phyloP scores from a whole-genome alignment of 2,888 invertebrate species.

The Marronus borbonicus region DNA sequence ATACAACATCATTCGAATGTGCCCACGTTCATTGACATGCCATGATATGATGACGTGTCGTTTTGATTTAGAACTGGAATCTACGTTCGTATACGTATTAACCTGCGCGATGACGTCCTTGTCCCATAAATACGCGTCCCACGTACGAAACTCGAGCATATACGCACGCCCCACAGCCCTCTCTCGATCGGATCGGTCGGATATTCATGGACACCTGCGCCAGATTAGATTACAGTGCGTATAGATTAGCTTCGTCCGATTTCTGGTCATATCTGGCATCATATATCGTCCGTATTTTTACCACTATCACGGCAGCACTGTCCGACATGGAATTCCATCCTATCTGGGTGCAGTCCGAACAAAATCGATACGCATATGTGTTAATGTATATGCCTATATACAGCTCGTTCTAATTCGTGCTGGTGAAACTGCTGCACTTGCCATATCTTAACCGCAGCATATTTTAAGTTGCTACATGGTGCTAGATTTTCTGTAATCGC shows the following conservation, averaged over 20 bases:
- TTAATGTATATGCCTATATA: not conserved
- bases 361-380: constrained; percentile 36
- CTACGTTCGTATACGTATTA: constrained; percentile 21
- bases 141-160: constrained; percentile 62
- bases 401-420: not conserved
- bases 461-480: no score
- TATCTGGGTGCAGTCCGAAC: constrained; percentile 35
- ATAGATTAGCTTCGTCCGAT: constrained; percentile 61
- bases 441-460: not conserved
- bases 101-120: constrained; percentile 59
- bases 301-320: constrained; percentile 36
- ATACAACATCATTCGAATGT: no score
- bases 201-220: constrained; percentile 66
- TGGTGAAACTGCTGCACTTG: constrained; percentile 11
- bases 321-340: constrained; percentile 36
- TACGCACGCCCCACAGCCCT: constrained; percentile 48
- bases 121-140: constrained; percentile 64
- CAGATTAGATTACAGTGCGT: constrained; percentile 64
- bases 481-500: no score
- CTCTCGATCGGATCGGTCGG: constrained; percentile 58
- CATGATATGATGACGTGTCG: constrained; percentile 35
- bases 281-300: constrained; percentile 51
- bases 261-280: constrained; percentile 62
- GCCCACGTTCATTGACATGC: not conserved
- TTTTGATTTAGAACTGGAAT: constrained; percentile 27